Base-by-base conservation (phyloP, 1,140 invertebrate species). In the Eumaeus atala region DNA sequence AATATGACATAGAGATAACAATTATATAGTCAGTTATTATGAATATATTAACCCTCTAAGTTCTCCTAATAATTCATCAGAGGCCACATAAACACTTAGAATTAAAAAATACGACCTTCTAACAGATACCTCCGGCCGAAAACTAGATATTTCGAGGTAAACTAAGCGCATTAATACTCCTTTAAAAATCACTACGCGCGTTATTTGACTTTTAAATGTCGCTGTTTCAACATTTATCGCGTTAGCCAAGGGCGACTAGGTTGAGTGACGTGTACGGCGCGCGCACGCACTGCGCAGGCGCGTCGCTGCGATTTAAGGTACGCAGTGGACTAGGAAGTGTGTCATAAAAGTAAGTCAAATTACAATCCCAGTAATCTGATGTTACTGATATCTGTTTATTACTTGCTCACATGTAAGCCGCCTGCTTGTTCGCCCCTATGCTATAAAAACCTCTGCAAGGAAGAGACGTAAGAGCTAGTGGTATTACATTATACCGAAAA, bases 21-120 rank as follows among this genome's bases (percentile, higher is more conserved):
- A 28, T 28, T 28, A 28, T 28, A 28, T 3, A 28, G 21, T 28
- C 21, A 28, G 21, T 28, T 28, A 28, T 28, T 28, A 2, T 28
- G 21, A 28, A 28, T 28, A 28, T 2, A 28, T 28, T n/a, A n/a
- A n/a, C 38, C 5, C 12, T 16, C 40, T 14, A 16, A 44, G 14
- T 44, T 44, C 40, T 9, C 36, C 38, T 16, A 44, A 17, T 44
- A 14, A 44, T 16, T 16, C 40, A 16, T 44, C 9, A 28, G 21
- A 44, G 14, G 40, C 40, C 40, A 44, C 40, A 17, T 44, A 7
- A 14, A 44, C 40, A 17, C 40, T 44, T 16, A 16, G 2, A 14
- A 44, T 44, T 44, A 44, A 44, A 28, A 28, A 44, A 44, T 44
- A 16, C 40, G 40, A 44, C 40, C 40, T 44, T 44, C 40, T 44